phyloP scores from a whole-genome alignment of 1,140 invertebrate genomes.

The Tetragonula clypearis region DNA sequence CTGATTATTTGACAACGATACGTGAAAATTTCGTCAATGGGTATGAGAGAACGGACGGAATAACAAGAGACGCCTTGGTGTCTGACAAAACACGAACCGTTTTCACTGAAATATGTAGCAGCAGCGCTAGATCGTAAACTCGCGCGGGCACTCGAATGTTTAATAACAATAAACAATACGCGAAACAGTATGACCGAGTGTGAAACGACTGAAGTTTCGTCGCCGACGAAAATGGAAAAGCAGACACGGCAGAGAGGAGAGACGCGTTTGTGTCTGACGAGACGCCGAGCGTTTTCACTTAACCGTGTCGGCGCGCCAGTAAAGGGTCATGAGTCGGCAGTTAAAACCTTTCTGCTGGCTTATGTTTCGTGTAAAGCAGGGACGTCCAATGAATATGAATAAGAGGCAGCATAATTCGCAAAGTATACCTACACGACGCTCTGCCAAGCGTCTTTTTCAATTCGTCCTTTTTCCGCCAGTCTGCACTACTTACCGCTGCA shows the following conservation, averaged over 20 bases:
- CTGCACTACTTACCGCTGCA: background rate
- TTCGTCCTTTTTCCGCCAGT: background rate
- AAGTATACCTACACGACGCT: background rate
- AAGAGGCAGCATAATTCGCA: constrained; percentile 49
- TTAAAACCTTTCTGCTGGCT: constrained; percentile 42
- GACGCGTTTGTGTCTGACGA: constrained; percentile 43
- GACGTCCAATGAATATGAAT: constrained; percentile 61
- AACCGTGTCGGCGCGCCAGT: background rate
- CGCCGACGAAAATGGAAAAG: background rate
- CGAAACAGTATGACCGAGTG: background rate
- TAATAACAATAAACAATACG: background rate
- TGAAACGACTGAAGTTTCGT: background rate
- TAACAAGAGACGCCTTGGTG: no score
- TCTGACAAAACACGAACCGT: no score
- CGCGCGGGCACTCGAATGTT: background rate
- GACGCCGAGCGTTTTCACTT: constrained; percentile 56
- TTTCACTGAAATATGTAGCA: no score
- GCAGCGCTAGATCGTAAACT: background rate
- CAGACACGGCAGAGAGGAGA: background rate
- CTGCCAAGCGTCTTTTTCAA: constrained; percentile 13
- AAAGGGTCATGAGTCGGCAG: background rate
- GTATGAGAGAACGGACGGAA: no score
- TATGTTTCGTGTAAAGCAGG: constrained; percentile 50
- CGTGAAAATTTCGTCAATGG: no score
- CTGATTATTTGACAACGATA: no score